Base-by-base conservation (phyloP, 2,888 invertebrate species). In the Drosophila kambysellisi region DNA sequence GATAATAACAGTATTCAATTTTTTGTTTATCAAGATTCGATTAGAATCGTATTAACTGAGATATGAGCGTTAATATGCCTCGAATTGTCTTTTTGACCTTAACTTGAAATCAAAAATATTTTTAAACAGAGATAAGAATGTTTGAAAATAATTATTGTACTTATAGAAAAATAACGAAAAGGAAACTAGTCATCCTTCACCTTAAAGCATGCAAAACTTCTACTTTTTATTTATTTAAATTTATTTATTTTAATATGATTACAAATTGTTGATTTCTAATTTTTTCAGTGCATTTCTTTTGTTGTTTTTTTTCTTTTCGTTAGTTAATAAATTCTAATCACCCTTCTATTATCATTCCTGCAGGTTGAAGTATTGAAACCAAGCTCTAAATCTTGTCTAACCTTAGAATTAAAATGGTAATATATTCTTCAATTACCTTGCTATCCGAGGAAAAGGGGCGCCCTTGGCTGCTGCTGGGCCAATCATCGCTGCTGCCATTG, bases 371-470 rank as follows among this genome's bases (percentile, higher is more conserved):
- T 43, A 11, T 43, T 43, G 2, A 20, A 20, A 20, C 8, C 39
- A n/a, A 3, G 39, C 39, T 35, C 35, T 12, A 35, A 35, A 35
- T 35, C 35, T 12, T 15, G 0, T 7, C 43, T 20, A 43, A 43
- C 0, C 20, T 20, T 20, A 20, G 15, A 46, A 15, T 25, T 20
- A 25, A 46, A 25, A 25, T 46, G 7, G 15, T 25, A 29, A 1
- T 6, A 53, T 25, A 9, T 20, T 25, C 1, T 32, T 57, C 7
- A 73, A 78, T 81, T 66, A 92, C 92, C 87, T 93, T 93, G 74
- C 92, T 93, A 70, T 92, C 92, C 56, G 93, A 92, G 51, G 92
- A 92, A 56, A 92, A 88, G 46, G 89, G 88, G 62, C 92, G 91
- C 29, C 89, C 89, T 64, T 87, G 85, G 70, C 86, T 92, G 62